Base-by-base conservation (phyloP, 2,113 vertebrate genomes). In the Nibea albiflora region DNA sequence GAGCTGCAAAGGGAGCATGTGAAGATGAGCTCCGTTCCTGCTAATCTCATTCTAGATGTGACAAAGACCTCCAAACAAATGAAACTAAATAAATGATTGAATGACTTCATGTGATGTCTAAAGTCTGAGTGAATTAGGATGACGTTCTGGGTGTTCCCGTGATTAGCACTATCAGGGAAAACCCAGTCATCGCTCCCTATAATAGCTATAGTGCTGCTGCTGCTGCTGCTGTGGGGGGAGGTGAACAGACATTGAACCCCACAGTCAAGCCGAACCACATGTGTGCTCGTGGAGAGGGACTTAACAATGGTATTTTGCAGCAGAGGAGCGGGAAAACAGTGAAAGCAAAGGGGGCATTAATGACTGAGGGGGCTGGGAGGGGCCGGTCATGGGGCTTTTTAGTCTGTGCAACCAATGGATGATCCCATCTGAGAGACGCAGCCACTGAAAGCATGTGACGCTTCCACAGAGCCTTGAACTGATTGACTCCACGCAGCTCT, bases 281-380 rank as follows among this genome's bases (percentile, higher is more conserved):
- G 87, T 86, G 74, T 46, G 72, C 87, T 88, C 57, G 22, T 54
- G 66, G 70, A 80, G 77, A 83, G 46, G 53, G 47, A 76, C 73
- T 76, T 35, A 81, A 91, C 85, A 93, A 90, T 85, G 73, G 70
- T 11, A 42, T 77, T 86, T 84, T 87, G 73, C 46, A 68, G 78
- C 0, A 9, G 28, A 78, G 39, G 70, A 84, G 90, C 58, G 35
- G 79, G 73, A 68, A 80, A 83, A 65, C 53, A 67, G 81, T 73
- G 87, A 91, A 90, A 82, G 80, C 78, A 85, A 9, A 8, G 7
- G 63, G 53, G 78, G 73, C 77, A 88, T 92, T 89, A 83, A 88
- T 90, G 63, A 57, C 63, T 67, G 28, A 39, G 35, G 35, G 35
- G 24, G 26, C 49, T 64, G 78, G 86, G 81, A 83, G 85, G 87